Evolutionary conservation across 2,113 vertebrate genomes (phyloP), one percentile per base, ranked within the genome.

Genomic region (Corydoras sp.): DNA sequence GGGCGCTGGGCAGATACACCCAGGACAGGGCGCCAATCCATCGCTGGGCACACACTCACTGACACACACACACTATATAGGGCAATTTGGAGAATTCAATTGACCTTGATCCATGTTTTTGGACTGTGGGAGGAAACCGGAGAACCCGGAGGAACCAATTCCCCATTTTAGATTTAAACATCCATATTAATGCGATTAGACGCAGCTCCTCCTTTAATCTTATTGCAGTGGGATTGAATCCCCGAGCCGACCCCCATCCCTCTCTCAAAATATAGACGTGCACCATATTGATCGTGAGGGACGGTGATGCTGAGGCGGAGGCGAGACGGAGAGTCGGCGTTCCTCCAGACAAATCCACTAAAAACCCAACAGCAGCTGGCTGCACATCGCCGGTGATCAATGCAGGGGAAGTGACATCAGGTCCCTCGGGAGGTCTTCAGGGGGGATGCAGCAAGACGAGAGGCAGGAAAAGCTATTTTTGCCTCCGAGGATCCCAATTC

Each of bases 381-480:
- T 31, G 56, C 63, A 10, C 54, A 56, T 15, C 14, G 3, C 70
- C 53, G 35, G 63, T 32, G 60, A 83, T 81, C 77, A 67, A 76
- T 78, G 59, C 43, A 9, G 53, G 63, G 84, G 83, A 85, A 80
- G 81, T 84, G 83, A 84, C 78, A 66, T 79, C 80, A 74, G 4
- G 11, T 9, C 3, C 76, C 63, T 72, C 5, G 6, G 79, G 77
- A 76, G 48, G 12, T 32, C 50, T 53, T 65, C 15, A 14, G 58
- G 69, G 64, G 65, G 69, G 59, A 70, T 70, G 75, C 62, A 68
- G 58, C 63, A 43, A 53, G 18, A 50, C 61, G 8, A 56, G 31
- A 29, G 65, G 71, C 81, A 87, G 84, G 84, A 87, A 83, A 80
- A 59, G 58, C 83, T 86, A 84, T 86, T 87, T 84, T 77, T 81